phyloP scores from a whole-genome alignment of 1,140 invertebrate species.

The Caenorhabditis latens region DNA sequence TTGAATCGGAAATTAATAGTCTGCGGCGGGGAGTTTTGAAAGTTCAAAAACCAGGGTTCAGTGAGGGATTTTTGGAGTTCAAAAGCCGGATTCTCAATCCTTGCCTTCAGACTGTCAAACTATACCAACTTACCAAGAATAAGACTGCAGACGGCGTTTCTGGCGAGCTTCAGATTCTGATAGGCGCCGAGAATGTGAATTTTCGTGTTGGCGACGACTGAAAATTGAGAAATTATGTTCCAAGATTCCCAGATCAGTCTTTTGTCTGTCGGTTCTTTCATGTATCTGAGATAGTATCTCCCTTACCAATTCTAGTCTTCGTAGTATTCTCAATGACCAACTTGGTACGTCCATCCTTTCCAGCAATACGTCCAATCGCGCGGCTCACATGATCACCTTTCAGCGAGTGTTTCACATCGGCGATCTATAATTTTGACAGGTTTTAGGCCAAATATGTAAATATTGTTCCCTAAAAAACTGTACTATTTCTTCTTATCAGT shows the following conservation, averaged over 20 bases:
- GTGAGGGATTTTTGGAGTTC: no score
- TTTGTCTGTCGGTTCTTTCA: background rate
- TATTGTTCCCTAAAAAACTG: background rate
- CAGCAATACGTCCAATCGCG: slow-evolving; percentile 94
- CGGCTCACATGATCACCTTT: slow-evolving; percentile 95
- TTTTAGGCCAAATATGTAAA: slow-evolving; percentile 9
- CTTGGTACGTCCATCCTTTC: slow-evolving; percentile 96
- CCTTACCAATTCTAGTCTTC: slow-evolving; percentile 88
- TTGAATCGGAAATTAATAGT: no score
- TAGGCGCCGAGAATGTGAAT: slow-evolving; percentile 97
- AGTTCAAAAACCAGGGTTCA: no score
- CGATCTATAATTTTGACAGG: slow-evolving; percentile 19
- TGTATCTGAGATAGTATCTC: no score
- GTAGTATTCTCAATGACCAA: slow-evolving; percentile 99
- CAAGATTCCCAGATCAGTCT: background rate
- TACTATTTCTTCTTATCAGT: slow-evolving; percentile 1
- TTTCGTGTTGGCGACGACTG: slow-evolving; percentile 91
- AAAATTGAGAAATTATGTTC: background rate
- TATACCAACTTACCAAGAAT: slow-evolving; percentile 87
- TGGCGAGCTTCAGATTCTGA: slow-evolving; percentile 94
- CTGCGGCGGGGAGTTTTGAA: no score
- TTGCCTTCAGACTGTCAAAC: no score
- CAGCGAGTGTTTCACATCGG: slow-evolving; percentile 85
- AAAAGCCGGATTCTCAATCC: no score
- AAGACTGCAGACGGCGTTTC: slow-evolving; percentile 95